Evolutionary conservation across 1,140 invertebrate genomes (phyloP), one percentile per base, ranked within the genome.

Genomic region (Brevipalpus yothersi): DNA sequence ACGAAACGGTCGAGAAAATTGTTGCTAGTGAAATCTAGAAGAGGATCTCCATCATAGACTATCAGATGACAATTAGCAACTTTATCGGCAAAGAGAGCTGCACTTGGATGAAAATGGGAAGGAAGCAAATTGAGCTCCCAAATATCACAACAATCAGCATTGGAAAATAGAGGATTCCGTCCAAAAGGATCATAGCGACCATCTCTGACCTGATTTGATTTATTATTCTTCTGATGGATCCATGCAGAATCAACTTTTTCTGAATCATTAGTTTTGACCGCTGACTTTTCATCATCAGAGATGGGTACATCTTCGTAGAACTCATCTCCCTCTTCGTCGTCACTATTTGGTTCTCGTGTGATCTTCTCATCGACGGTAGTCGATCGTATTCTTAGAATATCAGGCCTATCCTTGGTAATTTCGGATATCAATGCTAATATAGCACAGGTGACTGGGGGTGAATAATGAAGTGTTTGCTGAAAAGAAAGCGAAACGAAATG

Each of bases 1-100:
- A 89, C 86, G 71, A 94, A 96, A 59, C 90, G 76, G 68, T 97
- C 91, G 12, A 96, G 72, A 68, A 96, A 97, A 61, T 86, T 74
- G 31, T 87, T 82, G 1, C 87, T 70, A 0, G 82, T 84, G 67
- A 95, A 90, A 72, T 97, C 92, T 67, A 85, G 78, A 0, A 96
- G 70, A 0, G 92, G 91, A 74, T 97, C 88, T 0, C 93, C 91
- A 58, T 78, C 77, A 68, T 96, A 96, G 31, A 79, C 75, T 41
- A 95, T 83, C 41, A 41, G 39, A 56, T 67, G 63, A 57, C 66
- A 67, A 72, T 82, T 72, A 1, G 91, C 65, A n/a, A 96, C 74
- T 59, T 80, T 82, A 45, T 79, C 75, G 0, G 89, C 86, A 75
- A 92, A 97, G 43, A 94, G 71, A 56, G 82, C 75, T 12, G 94